Evolutionary conservation across 1,140 invertebrate genomes (phyloP), one percentile per base, ranked within the genome.

Genomic region (Diachasma alloeum): DNA sequence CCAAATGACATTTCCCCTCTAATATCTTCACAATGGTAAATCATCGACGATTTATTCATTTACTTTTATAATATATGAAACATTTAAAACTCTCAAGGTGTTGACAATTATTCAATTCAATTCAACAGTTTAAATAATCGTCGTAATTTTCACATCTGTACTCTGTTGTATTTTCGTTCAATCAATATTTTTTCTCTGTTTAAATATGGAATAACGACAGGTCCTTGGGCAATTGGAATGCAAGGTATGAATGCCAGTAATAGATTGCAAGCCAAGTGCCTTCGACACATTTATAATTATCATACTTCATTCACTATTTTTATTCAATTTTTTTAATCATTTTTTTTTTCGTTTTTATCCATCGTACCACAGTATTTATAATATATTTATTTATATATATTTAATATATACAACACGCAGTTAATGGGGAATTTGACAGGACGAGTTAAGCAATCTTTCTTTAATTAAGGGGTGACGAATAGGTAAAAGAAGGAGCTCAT

Each of bases 331-430:
- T 81, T 83, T 85, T 80, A 84, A 84, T 85, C 78, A 59, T 59
- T 42, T 75, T 56, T 37, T 37, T 39, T 75, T 46, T 74, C 66
- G 22, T 67, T 36, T 67, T 67, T 72, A 53, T 36, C 22, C 63
- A 63, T 72, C 48, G 26, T 72, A 66, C 63, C 78, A 78, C 82
- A 82, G 80, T 81, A 83, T 82, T 81, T 84, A 83, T 87, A 86
- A 87, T 86, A 83, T 86, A 81, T 79, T 77, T 80, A 79, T 82
- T 73, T 82, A 82, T 82, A 70, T 79, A 78, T 79, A 74, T 78
- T 83, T 88, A 83, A 83, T 89, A 87, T 87, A 87, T 87, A 89
- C 86, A 88, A 85, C 84, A 85, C 81, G 83, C 80, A 86, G 77
- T 80, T 83, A 79, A 63, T 63, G 59, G 72, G 76, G 48, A 56